Base-by-base conservation (phyloP, 2,113 vertebrate genomes). In the Trogon melanurus region DNA sequence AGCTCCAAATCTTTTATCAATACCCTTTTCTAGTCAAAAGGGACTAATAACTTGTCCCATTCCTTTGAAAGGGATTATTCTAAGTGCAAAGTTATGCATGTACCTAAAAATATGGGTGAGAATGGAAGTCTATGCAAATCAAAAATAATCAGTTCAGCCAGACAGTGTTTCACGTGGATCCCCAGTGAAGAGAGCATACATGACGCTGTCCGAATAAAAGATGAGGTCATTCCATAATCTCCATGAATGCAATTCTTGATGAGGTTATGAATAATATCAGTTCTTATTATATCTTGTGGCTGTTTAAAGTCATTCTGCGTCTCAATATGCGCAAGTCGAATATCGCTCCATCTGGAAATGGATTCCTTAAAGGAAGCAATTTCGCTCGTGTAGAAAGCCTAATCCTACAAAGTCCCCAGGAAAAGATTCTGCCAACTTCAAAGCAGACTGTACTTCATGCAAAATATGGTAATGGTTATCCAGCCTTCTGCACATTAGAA, bases 341-440 rank as follows among this genome's bases (percentile, higher is more conserved):
- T 38, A 96, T 92, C 30, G 0, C n/a, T 88, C 79, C 81, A 81
- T 89, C 83, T 93, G 88, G 60, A 92, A 88, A 88, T 8, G 15
- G 22, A 29, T 32, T 78, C 60, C 91, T 91, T 86, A 53, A 86
- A 94, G 65, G 83, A 82, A 85, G 57, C 25, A 44, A 89, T 91
- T 90, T 32, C 45, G 29, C 32, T 76, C 69, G 8, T 23, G n/a
- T 36, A 79, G 47, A 75, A 89, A 88, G 56, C 75, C 50, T 84
- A 95, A 97, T 89, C 80, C 76, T 54, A 79, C 48, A 26, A 81
- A 96, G 71, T 57, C 83, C 76, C 54, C 67, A 20, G 75, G 90
- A 85, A 81, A 88, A 95, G 86, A 80, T 72, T 92, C 53, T 84
- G 65, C 72, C 72, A 65, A 70, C 84, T 91, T 96, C 94, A 96